A percentile compares a stretch with the other conserved stretches of the same genome.
Conservation (phyloP, 2,113 vertebrate genomes). For the Xerus inauris region DNA sequence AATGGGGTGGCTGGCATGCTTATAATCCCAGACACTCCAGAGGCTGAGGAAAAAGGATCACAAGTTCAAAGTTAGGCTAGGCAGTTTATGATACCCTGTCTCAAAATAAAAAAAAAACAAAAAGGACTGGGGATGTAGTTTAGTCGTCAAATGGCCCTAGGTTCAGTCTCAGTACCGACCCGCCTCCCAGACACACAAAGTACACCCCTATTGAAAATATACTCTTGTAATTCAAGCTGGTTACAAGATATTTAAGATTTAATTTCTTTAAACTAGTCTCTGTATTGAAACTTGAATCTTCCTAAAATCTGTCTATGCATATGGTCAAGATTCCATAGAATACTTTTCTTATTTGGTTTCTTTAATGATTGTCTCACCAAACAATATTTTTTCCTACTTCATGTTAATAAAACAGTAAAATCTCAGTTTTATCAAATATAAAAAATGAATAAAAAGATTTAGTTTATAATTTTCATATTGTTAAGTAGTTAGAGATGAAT, state of each 20-base stretch:
- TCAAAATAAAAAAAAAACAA: too few relatives aligned
- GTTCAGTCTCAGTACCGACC: too few relatives aligned
- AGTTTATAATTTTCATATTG: background rate
- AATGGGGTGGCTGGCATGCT: too few relatives aligned
- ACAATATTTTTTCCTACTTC: background rate
- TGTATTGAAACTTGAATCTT: background rate
- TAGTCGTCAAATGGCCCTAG: too few relatives aligned
- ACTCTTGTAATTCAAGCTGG: background rate
- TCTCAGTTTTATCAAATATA: constrained; percentile 20
- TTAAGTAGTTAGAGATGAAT: background rate
- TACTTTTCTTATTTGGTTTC: constrained; percentile 20
- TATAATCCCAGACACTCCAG: too few relatives aligned
- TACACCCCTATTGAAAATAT: background rate
- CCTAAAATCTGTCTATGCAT: background rate
- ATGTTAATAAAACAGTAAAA: background rate
- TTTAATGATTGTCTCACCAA: constrained; percentile 16
- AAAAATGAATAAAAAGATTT: background rate
- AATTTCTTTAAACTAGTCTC: background rate
- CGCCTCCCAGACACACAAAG: too few relatives aligned
- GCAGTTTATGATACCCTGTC: too few relatives aligned
- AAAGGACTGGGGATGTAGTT: too few relatives aligned
- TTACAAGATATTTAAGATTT: background rate
- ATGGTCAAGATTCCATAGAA: background rate
- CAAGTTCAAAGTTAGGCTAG: too few relatives aligned
- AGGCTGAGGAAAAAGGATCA: too few relatives aligned